Conservation (phyloP, 2,113 vertebrate species). For the Rhinoptilus africanus region DNA sequence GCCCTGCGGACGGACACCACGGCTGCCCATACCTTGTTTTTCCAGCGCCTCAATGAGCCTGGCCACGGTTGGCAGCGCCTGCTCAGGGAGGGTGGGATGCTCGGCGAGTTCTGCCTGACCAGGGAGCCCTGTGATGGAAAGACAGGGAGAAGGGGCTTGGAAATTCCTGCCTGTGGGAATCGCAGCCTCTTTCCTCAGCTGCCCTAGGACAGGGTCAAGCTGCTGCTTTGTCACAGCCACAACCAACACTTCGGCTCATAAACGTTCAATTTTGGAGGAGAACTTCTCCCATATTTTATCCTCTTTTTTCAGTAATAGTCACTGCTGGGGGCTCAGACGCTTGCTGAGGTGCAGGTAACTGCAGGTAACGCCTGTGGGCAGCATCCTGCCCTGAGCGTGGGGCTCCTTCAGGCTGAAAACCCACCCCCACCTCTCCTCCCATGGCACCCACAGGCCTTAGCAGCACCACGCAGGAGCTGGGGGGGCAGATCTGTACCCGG, state of each 20-base stretch:
- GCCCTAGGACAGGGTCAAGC: background rate
- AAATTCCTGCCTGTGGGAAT: background rate
- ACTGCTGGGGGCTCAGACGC: background rate
- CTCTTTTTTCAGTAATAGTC: slow-evolving; percentile 8
- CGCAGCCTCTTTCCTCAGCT: background rate
- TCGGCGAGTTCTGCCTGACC: slow-evolving; percentile 60
- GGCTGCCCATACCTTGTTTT: slow-evolving; percentile 56
- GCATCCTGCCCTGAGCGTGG: background rate
- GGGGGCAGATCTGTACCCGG: rapidly evolving
- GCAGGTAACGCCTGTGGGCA: rapidly evolving
- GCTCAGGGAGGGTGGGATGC: slow-evolving; percentile 63
- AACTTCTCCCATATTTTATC: background rate
- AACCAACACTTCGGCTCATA: background rate
- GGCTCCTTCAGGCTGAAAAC: background rate
- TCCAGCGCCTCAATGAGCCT: slow-evolving; percentile 76
- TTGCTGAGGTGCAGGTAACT: background rate
- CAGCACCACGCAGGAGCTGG: background rate
- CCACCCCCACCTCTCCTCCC: background rate
- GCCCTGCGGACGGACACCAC: rapidly evolving
- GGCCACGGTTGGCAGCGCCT: slow-evolving; percentile 66
- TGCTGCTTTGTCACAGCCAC: slow-evolving; percentile 31
- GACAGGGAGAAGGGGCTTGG: background rate
- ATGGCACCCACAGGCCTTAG: rapidly evolving
- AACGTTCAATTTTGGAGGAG: background rate
- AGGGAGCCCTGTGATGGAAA: slow-evolving; percentile 41